These are phyloP conservation scores for Melikaiella ostensackeni DNA, from an alignment of 2,888 invertebrate species.

Conservation along the genomic window DNA sequence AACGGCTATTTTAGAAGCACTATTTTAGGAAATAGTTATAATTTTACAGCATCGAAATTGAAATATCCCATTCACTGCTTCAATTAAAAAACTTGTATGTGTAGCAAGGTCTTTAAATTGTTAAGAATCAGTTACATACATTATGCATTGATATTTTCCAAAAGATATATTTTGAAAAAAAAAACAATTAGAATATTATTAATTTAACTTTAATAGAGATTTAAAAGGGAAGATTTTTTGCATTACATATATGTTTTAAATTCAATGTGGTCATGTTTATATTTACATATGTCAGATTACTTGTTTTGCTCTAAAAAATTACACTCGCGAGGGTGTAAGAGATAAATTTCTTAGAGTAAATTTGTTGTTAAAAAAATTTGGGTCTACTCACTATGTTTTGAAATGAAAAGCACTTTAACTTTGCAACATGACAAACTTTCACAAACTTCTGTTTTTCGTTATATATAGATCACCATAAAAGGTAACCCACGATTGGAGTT, in stretches of 20 bases:
- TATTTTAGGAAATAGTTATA: not conserved
- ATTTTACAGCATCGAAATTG: not conserved
- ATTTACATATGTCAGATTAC: conserved; percentile 58
- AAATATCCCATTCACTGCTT: not conserved
- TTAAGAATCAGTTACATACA: not conserved
- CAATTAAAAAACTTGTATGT: not conserved
- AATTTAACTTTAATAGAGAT: not conserved
- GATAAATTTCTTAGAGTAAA: not conserved
- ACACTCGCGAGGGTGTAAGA: not conserved
- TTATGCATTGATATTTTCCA: not conserved
- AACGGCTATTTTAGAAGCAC: not conserved
- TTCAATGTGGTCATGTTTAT: conserved; percentile 71
- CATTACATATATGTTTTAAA: not conserved
- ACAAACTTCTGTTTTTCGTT: conserved; percentile 31
- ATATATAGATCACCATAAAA: conserved; percentile 39
- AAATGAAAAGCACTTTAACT: conserved; percentile 25
- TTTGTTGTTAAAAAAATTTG: not conserved
- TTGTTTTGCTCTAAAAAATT: not conserved
- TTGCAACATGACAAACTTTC: conserved; percentile 31
- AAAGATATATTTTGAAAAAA: too few relatives aligned
- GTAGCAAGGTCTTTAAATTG: not conserved
- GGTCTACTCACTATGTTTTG: not conserved
- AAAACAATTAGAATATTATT: not conserved
- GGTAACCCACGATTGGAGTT: conserved; percentile 32
- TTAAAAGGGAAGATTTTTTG: conserved; percentile 35